A percentile compares a stretch with the other conserved stretches of the same genome.
Evolutionary conservation across 1,140 invertebrate genomes (phyloP).

Genomic region (Drosophila tropicalis): DNA sequence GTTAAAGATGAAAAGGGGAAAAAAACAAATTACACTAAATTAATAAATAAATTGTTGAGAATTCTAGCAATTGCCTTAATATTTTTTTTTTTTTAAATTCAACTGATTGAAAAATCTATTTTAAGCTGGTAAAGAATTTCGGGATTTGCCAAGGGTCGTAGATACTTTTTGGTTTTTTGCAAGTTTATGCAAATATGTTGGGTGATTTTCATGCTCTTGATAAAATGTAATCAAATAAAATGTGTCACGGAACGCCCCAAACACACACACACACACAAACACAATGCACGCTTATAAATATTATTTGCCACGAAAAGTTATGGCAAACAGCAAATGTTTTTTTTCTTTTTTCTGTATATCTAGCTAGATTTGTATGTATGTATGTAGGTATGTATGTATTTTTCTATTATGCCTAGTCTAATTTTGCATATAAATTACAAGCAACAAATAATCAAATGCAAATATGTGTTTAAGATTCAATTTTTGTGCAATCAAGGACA

Average conservation of each 20-base stretch:
- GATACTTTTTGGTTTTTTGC: neutral
- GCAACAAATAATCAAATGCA: conserved; percentile 80
- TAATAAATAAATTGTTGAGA: too few species aligned
- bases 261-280: neutral
- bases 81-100: too few species aligned
- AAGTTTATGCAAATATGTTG: neutral
- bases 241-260: conserved; percentile 62
- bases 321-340: conserved; percentile 33
- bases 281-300: conserved; percentile 3
- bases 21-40: too few species aligned
- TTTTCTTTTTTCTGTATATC: too few species aligned
- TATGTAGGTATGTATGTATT: neutral
- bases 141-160: neutral
- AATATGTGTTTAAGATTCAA: conserved; percentile 77
- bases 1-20: too few species aligned
- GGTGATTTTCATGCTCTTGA: neutral
- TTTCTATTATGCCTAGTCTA: conserved; percentile 41
- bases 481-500: conserved; percentile 74
- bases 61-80: too few species aligned
- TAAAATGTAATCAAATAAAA: conserved; percentile 71
- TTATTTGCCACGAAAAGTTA: conserved; percentile 38
- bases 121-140: neutral
- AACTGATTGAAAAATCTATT: neutral
- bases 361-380: neutral
- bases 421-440: conserved; percentile 77